These are phyloP conservation scores for Paguma larvata DNA, from an alignment of 2,797 vertebrate genomes.

Conservation along the genomic window DNA sequence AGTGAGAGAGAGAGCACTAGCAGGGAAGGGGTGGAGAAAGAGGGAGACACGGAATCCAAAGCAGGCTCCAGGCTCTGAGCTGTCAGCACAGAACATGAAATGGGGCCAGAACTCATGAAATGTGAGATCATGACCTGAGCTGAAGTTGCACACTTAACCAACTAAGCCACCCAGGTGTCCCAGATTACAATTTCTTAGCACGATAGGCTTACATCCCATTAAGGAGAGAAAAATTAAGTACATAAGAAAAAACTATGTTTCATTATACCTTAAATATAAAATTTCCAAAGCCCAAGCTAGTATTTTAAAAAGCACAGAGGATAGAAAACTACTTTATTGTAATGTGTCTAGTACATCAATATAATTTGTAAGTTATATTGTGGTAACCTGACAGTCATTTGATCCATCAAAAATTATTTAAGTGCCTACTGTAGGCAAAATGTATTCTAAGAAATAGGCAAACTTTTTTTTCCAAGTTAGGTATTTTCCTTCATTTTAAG, in stretches of 20 bases:
- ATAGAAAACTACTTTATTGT: neutral
- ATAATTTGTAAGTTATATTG: neutral
- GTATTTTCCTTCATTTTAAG: neutral
- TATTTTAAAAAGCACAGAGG: neutral
- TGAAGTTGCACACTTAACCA: too few species aligned
- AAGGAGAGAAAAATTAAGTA: neutral
- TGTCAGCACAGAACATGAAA: too few species aligned
- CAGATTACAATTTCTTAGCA: neutral
- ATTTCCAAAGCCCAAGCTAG: neutral
- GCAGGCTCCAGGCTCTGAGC: too few species aligned
- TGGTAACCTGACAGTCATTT: neutral
- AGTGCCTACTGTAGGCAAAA: neutral
- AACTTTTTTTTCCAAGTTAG: neutral
- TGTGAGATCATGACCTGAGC: too few species aligned
- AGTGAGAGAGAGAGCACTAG: too few species aligned
- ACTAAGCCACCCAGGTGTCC: too few species aligned
- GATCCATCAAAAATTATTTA: neutral
- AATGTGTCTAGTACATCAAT: neutral
- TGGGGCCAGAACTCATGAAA: too few species aligned
- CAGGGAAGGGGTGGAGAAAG: too few species aligned
- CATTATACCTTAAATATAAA: neutral
- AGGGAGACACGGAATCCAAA: too few species aligned
- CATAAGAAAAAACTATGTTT: neutral
- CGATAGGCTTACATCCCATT: neutral
- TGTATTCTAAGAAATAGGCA: neutral